These are phyloP conservation scores for Rostratula benghalensis DNA, from an alignment of 2,113 vertebrate species.

Conservation along the genomic window DNA sequence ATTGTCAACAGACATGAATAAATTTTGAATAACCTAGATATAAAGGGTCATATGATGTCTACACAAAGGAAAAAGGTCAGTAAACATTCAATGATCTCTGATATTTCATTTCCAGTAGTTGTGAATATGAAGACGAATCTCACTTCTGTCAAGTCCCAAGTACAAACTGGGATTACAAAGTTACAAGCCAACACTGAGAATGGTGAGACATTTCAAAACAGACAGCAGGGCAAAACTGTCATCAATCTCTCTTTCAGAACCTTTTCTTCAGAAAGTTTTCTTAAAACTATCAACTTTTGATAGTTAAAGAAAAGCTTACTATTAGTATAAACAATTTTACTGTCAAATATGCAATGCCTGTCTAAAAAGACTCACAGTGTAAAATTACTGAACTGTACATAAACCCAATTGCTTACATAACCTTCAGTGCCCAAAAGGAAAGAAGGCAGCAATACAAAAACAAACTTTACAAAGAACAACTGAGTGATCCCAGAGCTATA, in stretches of 20 bases:
- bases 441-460: neutral
- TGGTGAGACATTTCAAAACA: neutral
- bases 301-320: neutral
- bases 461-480: neutral
- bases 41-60: neutral
- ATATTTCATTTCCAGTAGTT: neutral
- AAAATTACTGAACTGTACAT: neutral
- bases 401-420: neutral
- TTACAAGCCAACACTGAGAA: neutral
- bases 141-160: neutral
- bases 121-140: neutral
- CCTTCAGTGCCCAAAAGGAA: neutral
- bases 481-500: neutral
- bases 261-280: neutral
- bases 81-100: neutral
- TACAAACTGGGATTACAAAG: neutral
- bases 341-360: neutral
- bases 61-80: neutral
- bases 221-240: neutral
- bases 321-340: neutral
- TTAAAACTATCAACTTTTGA: neutral
- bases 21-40: neutral
- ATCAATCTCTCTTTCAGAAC: neutral
- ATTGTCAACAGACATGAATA: neutral
- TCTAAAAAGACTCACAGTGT: neutral